phyloP scores from a whole-genome alignment of 2,888 invertebrate genomes.

The Drosophila meridiana region DNA sequence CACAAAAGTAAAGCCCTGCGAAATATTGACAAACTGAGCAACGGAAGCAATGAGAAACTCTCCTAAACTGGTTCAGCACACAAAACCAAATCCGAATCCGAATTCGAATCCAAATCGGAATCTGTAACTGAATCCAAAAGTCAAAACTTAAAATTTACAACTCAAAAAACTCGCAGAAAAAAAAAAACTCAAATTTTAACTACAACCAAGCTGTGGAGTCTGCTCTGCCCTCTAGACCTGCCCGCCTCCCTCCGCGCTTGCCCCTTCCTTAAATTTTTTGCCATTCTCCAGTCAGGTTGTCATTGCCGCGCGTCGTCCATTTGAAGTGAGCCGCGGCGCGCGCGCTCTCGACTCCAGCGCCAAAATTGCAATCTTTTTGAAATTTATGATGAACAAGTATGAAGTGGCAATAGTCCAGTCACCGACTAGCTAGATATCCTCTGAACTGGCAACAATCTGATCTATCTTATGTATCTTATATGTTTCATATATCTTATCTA shows the following conservation, averaged over 20 bases:
- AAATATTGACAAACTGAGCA: conserved; percentile 17
- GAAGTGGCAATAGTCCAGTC: conserved; percentile 6
- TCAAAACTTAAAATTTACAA: conserved; percentile 25
- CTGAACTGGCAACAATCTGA: too few relatives aligned
- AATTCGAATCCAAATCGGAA: conserved; percentile 41
- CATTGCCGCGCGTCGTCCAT: conserved; percentile 73
- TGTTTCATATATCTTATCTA: neutral
- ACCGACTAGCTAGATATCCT: conserved; percentile 9
- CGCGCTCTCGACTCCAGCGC: conserved; percentile 58
- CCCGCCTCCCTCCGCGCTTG: neutral
- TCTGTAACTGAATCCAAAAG: conserved; percentile 34
- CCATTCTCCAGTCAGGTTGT: conserved; percentile 56
- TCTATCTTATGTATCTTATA: neutral
- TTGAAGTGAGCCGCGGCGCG: conserved; percentile 65
- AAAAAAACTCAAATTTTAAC: conserved; percentile 26
- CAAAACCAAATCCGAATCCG: conserved; percentile 33
- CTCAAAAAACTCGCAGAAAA: neutral
- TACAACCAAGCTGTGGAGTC: neutral
- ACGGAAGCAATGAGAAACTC: conserved; percentile 20
- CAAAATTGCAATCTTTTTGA: conserved; percentile 77
- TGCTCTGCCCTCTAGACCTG: neutral
- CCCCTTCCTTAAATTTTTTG: conserved; percentile 36
- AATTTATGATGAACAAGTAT: conserved; percentile 73
- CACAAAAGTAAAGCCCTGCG: conserved; percentile 5
- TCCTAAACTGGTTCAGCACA: conserved; percentile 40